Evolutionary conservation across 2,113 vertebrate genomes (phyloP), one percentile per base, ranked within the genome.

Genomic region (Sitta europaea): DNA sequence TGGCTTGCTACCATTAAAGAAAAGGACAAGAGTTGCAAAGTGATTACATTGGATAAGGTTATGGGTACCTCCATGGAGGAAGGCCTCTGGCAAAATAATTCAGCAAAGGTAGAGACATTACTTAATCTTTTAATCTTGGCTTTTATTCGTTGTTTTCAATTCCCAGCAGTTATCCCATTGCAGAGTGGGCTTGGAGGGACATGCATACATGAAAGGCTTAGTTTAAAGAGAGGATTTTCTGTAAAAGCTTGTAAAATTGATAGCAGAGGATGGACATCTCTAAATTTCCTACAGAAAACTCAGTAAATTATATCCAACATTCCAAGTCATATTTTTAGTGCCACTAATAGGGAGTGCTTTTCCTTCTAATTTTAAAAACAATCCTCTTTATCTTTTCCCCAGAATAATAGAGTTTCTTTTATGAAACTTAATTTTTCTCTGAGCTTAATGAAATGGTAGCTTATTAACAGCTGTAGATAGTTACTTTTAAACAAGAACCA

Each of bases 1-100:
- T 98, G 98, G 98, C 98, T 98, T 94, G 90, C 95, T 95, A 96
- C 73, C 74, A 73, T 90, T 92, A 86, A 74, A 86, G 75, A 87
- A 71, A 80, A 91, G 90, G 97, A 96, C 94, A 90, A 88, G 94
- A 93, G 88, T 88, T 96, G 92, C 96, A 93, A 96, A 95, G 78
- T 77, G 75, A 93, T 94, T 88, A 71, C 51, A 11, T 79, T 93
- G 92, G 95, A 89, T 76, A 90, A 97, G 91, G 83, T 94, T 80
- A 76, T 84, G 54, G 58, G 96, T 93, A 85, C 96, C 96, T 96
- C 91, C 47, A 12, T 80, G 76, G 90, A 95, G 86, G 84, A 71
- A 86, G 72, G 87, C 94, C 94, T 97, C 90, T 96, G 94, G 90
- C 67, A 80, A 93, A 95, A 71, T 79, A 86, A 45, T 58, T 78